Evolutionary conservation across 2,797 vertebrate species (phyloP), one percentile per base, ranked within the genome.

Genomic region (Cyclura pinguis): DNA sequence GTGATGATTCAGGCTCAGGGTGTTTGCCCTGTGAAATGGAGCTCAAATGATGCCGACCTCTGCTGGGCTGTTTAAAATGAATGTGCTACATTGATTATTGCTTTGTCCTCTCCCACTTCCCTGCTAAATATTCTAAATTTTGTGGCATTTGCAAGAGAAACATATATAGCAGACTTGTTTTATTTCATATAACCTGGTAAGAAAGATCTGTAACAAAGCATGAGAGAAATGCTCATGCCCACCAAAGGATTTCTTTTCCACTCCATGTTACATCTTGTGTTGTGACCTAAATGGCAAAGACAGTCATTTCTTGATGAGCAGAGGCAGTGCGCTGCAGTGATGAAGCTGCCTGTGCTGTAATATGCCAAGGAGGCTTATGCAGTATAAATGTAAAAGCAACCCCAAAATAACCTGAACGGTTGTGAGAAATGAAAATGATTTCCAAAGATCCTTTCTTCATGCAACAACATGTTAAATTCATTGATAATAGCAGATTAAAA

Each of bases 241-340:
- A 88, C 24, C 35, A 78, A 83, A 89, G 85, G 92, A 94, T 92
- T 76, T 50, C 59, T 7, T 78, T 84, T 85, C 47, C 35, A 2
- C 20, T 87, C 69, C 47, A 38, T 29, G 32, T 27, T 87, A 42
- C 20, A 90, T 95, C 95, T 93, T 93, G 90, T 90, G 85, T 57
- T 80, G 90, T 97, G 96, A 96, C 95, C 95, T 96, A 96, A 96
- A 96, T 96, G 94, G 93, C 93, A 95, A 89, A 93, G 95, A 95
- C 89, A 87, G 80, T 94, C 89, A 73, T 85, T 89, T 91, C 88
- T 90, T 92, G 35, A 80, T 78, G 86, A 89, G 88, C 88, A 78
- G 85, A 88, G 90, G 76, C 94, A 88, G 64, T 29, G 35, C 82
- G 92, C 91, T 91, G 72, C 80, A 82, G 55, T 88, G 90, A 88